phyloP scores from a whole-genome alignment of 2,888 invertebrate species.

The Podabrus alpinus region DNA sequence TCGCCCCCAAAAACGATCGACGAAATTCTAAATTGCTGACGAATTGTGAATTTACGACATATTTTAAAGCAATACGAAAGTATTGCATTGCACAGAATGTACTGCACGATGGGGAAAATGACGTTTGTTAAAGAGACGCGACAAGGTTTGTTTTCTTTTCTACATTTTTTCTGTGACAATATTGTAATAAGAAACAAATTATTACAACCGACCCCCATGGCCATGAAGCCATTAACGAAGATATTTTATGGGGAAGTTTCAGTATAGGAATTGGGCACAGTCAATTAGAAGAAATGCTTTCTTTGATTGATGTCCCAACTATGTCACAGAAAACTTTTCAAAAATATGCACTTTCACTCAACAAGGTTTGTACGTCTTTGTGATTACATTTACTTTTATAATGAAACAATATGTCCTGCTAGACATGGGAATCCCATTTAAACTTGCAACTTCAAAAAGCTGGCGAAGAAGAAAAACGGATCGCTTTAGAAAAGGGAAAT shows the following conservation, averaged over 20 bases:
- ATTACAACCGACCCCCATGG: not conserved
- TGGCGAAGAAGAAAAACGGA: constrained; percentile 1
- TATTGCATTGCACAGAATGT: too few relatives aligned
- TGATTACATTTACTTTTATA: not conserved
- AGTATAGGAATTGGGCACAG: not conserved
- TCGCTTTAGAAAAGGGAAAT: not conserved
- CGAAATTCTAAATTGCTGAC: not conserved
- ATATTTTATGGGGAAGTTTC: not conserved
- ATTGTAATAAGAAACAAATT: not conserved
- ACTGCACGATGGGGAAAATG: not conserved
- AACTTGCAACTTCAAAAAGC: not conserved
- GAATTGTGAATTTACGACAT: not conserved
- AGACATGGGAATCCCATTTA: not conserved
- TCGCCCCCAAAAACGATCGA: too few relatives aligned
- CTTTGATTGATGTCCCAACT: not conserved
- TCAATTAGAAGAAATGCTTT: not conserved
- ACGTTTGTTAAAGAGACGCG: not conserved
- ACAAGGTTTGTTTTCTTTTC: not conserved
- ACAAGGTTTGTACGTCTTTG: not conserved
- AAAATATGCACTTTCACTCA: not conserved
- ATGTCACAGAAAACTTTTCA: constrained; percentile 4
- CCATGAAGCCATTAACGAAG: not conserved
- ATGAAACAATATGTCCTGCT: not conserved
- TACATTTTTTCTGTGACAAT: not conserved
- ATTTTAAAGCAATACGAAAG: not conserved